Evolutionary conservation across 2,113 vertebrate genomes (phyloP).

Genomic region (Rhinoptilus africanus): DNA sequence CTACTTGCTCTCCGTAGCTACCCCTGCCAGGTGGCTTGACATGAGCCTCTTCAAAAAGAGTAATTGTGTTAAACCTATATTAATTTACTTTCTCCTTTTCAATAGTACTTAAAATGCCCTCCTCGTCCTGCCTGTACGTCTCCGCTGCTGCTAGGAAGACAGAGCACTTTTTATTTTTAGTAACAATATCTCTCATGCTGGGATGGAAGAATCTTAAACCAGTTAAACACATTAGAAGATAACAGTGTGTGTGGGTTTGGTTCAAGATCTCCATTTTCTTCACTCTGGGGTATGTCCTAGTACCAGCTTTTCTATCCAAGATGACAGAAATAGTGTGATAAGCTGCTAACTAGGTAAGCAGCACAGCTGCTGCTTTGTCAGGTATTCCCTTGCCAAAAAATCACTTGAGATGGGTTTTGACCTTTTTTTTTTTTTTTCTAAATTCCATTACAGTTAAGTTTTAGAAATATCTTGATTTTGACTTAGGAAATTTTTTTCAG

Average conservation of each 20-base stretch:
- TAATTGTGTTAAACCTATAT: background rate
- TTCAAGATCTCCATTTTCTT: slow-evolving; percentile 57
- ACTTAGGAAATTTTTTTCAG: background rate
- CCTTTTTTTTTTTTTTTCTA: background rate
- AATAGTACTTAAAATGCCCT: background rate
- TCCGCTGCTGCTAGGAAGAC: slow-evolving; percentile 10
- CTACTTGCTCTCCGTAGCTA: background rate
- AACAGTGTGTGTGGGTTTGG: slow-evolving; percentile 44
- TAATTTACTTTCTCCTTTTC: slow-evolving; percentile 15
- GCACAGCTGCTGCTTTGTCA: slow-evolving; percentile 18
- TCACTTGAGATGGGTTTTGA: background rate
- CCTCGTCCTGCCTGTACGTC: slow-evolving; percentile 11
- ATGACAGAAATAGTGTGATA: slow-evolving; percentile 53
- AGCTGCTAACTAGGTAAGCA: slow-evolving; percentile 52
- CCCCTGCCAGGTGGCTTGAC: background rate
- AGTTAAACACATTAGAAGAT: slow-evolving; percentile 70
- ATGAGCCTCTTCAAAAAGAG: background rate
- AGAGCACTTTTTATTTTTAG: slow-evolving; percentile 61
- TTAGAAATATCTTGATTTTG: background rate
- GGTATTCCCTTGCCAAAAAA: slow-evolving; percentile 7
- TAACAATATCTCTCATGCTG: slow-evolving; percentile 46
- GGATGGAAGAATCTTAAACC: slow-evolving; percentile 61
- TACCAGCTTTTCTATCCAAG: slow-evolving; percentile 13
- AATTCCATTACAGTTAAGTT: background rate
- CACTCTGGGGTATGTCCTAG: background rate